phyloP scores from a whole-genome alignment of 2,113 vertebrate species.

The Rhegmatorhina hoffmannsi region DNA sequence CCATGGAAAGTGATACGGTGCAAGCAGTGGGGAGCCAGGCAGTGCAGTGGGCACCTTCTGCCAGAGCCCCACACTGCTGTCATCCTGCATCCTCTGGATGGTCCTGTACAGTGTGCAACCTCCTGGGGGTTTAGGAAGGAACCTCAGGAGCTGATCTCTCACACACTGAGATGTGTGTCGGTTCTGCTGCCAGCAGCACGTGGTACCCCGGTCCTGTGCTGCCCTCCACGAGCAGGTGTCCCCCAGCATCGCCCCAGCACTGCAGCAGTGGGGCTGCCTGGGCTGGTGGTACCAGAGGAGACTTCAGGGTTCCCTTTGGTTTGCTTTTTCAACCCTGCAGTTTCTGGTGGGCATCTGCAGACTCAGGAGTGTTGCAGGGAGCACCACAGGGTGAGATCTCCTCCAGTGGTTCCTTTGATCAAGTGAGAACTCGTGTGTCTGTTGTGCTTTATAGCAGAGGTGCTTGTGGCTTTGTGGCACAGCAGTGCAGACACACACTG shows the following conservation, averaged over 20 bases:
- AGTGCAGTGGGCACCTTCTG: neutral
- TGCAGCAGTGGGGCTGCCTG: neutral
- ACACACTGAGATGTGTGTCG: neutral
- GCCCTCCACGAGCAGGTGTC: neutral
- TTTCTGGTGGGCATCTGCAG: neutral
- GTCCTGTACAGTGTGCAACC: neutral
- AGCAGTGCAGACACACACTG: neutral
- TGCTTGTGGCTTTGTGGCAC: neutral
- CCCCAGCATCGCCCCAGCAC: neutral
- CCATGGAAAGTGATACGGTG: neutral
- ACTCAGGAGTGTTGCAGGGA: neutral
- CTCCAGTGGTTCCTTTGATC: constrained; percentile 25
- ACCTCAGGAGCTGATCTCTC: neutral
- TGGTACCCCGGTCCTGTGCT: neutral
- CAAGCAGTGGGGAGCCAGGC: neutral
- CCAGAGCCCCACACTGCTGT: neutral
- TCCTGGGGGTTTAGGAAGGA: neutral
- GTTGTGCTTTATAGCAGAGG: neutral
- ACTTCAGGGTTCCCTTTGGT: neutral
- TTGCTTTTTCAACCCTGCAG: neutral
- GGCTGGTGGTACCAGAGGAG: neutral
- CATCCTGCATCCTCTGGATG: rapidly evolving
- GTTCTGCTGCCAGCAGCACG: neutral
- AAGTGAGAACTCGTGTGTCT: neutral
- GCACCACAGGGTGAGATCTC: neutral